phyloP scores from a whole-genome alignment of 2,888 invertebrate species.

The Thecocarcelia acutangulata region DNA sequence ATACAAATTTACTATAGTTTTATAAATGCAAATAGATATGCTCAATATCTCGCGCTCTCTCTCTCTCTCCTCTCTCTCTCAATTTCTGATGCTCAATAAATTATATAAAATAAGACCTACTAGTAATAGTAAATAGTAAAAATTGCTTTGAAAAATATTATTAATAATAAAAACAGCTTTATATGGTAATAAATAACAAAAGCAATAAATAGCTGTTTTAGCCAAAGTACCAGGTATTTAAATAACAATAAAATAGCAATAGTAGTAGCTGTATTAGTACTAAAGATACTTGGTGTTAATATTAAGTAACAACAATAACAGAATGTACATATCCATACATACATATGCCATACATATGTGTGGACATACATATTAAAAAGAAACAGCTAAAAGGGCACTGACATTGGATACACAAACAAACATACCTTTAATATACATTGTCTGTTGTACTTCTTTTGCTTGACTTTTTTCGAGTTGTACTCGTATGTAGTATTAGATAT shows the following conservation, averaged over 20 bases:
- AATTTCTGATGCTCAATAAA: slow-evolving; percentile 36
- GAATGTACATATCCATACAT: not conserved
- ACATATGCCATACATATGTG: too few relatives aligned
- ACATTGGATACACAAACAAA: slow-evolving; percentile 50
- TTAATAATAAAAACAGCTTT: slow-evolving; percentile 32
- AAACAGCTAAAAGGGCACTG: slow-evolving; percentile 65
- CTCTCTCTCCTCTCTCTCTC: not conserved
- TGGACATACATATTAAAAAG: slow-evolving; percentile 5
- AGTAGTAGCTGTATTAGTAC: slow-evolving; percentile 19
- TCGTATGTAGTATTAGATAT: too few relatives aligned
- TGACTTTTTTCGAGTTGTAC: too few relatives aligned
- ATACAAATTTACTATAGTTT: too few relatives aligned
- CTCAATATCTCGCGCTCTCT: not conserved
- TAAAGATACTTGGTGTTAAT: not conserved
- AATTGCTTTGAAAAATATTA: slow-evolving; percentile 33
- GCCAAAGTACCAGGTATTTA: not conserved
- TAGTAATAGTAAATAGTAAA: slow-evolving; percentile 55
- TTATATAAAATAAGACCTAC: slow-evolving; percentile 36
- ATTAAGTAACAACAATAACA: slow-evolving; percentile 52
- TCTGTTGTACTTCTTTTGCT: too few relatives aligned
- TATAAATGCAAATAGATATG: too few relatives aligned
- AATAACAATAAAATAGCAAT: slow-evolving; percentile 29
- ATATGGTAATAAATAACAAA: slow-evolving; percentile 31
- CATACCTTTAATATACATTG: not conserved
- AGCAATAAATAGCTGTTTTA: slow-evolving; percentile 21